phyloP scores from a whole-genome alignment of 2,888 invertebrate genomes.

The Phyllotreta striolata region DNA sequence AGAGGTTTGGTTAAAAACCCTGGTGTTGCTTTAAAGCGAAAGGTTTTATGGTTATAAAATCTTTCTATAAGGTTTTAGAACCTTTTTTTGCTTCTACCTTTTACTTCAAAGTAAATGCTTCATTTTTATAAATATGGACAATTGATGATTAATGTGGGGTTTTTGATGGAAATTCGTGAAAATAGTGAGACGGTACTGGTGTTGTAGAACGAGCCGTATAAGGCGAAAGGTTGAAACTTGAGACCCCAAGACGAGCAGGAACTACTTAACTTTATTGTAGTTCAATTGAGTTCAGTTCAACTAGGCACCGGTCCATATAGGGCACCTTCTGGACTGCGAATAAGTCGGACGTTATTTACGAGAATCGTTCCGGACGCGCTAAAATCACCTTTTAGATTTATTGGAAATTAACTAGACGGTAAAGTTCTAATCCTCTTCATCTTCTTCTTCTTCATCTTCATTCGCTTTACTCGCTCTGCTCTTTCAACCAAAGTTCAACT shows the following conservation, averaged over 20 bases:
- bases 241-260: conserved; percentile 40
- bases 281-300: conserved; percentile 47
- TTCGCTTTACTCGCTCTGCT: conserved; percentile 19
- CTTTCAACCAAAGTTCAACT: conserved; percentile 5
- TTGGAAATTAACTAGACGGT: too few relatives aligned
- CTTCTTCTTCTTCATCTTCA: too few relatives aligned
- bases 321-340: conserved; percentile 42
- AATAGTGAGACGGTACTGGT: too few relatives aligned
- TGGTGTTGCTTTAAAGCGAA: too few relatives aligned
- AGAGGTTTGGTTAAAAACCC: not conserved
- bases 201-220: too few relatives aligned
- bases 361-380: conserved; percentile 19
- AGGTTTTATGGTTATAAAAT: too few relatives aligned
- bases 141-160: not conserved
- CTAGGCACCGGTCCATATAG: conserved; percentile 44
- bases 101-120: too few relatives aligned
- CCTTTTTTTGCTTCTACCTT: too few relatives aligned
- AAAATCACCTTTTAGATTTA: not conserved
- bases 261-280: conserved; percentile 39
- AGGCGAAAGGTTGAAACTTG: conserved; percentile 2
- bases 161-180: too few relatives aligned
- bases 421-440: too few relatives aligned
- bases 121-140: too few relatives aligned
- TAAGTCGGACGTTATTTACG: conserved; percentile 42
- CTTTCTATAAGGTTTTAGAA: too few relatives aligned